Percentiles rank a stretch among this genome's conserved stretches.
These are phyloP conservation scores for Salvelinus sp. DNA, from an alignment of 2,113 vertebrate species.

Conservation along the genomic window DNA sequence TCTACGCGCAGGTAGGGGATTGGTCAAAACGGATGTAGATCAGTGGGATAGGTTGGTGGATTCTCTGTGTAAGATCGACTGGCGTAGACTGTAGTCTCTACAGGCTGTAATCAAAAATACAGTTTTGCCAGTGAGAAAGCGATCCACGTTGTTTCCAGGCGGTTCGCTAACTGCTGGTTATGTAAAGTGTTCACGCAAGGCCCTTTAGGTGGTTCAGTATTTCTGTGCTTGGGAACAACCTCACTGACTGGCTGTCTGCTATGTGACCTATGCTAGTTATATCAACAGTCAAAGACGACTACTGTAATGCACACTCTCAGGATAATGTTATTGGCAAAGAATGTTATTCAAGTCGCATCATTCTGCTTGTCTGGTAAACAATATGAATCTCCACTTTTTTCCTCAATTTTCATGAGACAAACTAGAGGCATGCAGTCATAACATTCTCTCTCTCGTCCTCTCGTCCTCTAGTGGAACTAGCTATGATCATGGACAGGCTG, in stretches of 20 bases:
- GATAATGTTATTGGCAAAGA: slow-evolving; percentile 7
- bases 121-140: no score
- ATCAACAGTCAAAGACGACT: no score
- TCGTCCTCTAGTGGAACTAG: slow-evolving; percentile 86
- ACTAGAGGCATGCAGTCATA: no score
- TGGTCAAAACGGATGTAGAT: slow-evolving; percentile 4
- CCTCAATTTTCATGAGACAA: not conserved
- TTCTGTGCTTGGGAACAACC: no score
- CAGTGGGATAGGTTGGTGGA: not conserved
- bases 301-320: not conserved
- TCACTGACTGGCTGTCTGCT: no score
- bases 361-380: not conserved
- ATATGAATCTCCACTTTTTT: no score
- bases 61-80: slow-evolving; percentile 9
- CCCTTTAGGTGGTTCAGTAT: no score
- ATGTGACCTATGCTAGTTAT: slow-evolving; percentile 55
- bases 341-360: no score
- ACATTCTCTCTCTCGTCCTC: not conserved
- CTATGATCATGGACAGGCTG: slow-evolving; percentile 99
- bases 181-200: no score
- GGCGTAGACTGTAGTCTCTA: slow-evolving; percentile 11
- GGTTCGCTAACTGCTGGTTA: no score
- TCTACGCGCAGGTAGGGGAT: slow-evolving; percentile 89
- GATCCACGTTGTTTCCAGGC: no score
- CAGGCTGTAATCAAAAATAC: no score